Conservation (phyloP, 2,113 vertebrate genomes). For the Marcusenius ussheri region DNA sequence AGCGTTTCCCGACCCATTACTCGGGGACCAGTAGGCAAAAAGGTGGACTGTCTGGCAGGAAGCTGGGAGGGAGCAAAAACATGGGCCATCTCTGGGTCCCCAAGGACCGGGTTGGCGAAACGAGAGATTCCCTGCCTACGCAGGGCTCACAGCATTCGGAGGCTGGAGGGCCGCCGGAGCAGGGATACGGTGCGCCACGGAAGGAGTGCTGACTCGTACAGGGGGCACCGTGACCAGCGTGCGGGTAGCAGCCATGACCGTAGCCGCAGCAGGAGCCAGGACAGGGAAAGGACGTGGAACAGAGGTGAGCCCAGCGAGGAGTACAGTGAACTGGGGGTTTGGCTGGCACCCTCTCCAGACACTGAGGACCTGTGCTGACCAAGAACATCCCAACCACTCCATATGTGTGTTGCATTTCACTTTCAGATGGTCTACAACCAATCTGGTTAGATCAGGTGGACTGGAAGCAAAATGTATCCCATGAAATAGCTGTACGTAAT, state of each 20-base stretch:
- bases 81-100: background rate
- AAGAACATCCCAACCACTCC: too few species aligned
- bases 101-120: background rate
- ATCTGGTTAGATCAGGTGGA: background rate
- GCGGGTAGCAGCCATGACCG: slow-evolving; percentile 44
- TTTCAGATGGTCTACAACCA: background rate
- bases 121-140: background rate
- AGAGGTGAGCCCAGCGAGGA: slow-evolving; percentile 45
- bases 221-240: slow-evolving; percentile 83
- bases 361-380: background rate
- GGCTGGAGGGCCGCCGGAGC: slow-evolving; percentile 87
- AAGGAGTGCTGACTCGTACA: slow-evolving; percentile 72
- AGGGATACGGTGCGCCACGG: slow-evolving; percentile 83
- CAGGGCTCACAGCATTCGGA: slow-evolving; percentile 77
- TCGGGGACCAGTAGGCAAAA: background rate
- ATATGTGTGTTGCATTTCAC: background rate
- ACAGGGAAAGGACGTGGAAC: slow-evolving; percentile 43
- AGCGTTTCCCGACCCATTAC: too few species aligned
- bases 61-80: background rate
- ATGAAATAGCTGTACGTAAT: background rate
- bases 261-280: slow-evolving; percentile 65
- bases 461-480: background rate
- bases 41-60: background rate
- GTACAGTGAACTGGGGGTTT: background rate
- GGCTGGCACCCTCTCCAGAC: too few species aligned